Percentiles rank a stretch among this genome's conserved stretches.
phyloP scores from a whole-genome alignment of 2,888 invertebrate species.

The Leptogaster cylindrica region DNA sequence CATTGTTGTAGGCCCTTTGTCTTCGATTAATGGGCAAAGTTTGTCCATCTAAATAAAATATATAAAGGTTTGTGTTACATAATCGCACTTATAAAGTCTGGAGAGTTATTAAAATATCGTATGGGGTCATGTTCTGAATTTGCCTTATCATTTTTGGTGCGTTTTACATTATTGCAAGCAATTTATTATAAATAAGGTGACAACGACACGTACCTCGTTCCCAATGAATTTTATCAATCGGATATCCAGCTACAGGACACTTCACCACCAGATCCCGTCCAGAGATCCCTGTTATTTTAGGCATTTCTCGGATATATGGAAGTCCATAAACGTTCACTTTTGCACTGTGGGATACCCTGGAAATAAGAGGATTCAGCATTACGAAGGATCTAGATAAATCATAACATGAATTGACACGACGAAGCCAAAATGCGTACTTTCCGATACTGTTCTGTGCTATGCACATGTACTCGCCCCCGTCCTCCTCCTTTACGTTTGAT shows the following conservation, averaged over 20 bases:
- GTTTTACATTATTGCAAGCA: too few relatives aligned
- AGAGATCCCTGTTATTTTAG: constrained; percentile 85
- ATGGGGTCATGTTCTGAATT: neutral
- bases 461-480: constrained; percentile 89
- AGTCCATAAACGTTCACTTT: constrained; percentile 87
- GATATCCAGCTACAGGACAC: constrained; percentile 89
- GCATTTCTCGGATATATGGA: constrained; percentile 87
- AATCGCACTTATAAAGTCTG: neutral
- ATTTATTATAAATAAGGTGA: too few relatives aligned
- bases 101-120: neutral
- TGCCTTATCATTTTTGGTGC: neutral
- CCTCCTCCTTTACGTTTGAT: constrained; percentile 84
- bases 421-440: constrained; percentile 64
- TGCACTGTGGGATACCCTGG: constrained; percentile 76
- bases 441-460: constrained; percentile 84
- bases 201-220: constrained; percentile 74
- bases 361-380: constrained; percentile 41
- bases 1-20: constrained; percentile 85
- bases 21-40: constrained; percentile 85
- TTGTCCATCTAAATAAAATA: constrained; percentile 71
- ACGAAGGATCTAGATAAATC: constrained; percentile 33
- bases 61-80: constrained; percentile 2
- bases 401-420: neutral
- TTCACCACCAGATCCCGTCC: constrained; percentile 84
- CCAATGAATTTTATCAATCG: constrained; percentile 87